These are phyloP conservation scores for Fabriciana adippe DNA, from an alignment of 2,888 invertebrate genomes.

Conservation along the genomic window DNA sequence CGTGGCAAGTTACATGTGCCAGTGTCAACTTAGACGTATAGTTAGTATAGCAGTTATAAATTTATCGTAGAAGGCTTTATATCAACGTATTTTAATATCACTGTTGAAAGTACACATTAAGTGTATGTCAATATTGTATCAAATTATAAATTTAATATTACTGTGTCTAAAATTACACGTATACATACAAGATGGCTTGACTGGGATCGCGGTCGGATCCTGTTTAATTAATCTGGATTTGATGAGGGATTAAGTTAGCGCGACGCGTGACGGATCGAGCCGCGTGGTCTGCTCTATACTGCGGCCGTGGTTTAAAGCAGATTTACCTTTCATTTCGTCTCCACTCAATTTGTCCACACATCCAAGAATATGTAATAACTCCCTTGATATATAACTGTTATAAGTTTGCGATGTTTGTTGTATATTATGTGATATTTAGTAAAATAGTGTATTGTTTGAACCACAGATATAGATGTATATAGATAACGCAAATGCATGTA, in stretches of 20 bases:
- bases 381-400: slow-evolving; percentile 4
- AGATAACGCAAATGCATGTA: no score
- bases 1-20: no score
- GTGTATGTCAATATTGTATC: neutral
- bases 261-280: slow-evolving; percentile 78
- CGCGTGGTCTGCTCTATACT: slow-evolving; percentile 31
- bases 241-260: slow-evolving; percentile 78
- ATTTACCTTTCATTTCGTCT: slow-evolving; percentile 44
- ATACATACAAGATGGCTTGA: slow-evolving; percentile 51
- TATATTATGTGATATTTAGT: neutral
- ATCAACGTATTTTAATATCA: no score
- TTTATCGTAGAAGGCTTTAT: no score
- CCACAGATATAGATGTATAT: no score
- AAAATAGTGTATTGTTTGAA: no score
- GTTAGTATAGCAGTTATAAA: no score
- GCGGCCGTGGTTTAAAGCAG: slow-evolving; percentile 32
- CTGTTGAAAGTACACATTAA: neutral
- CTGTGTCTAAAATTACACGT: slow-evolving; percentile 47
- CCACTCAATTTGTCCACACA: slow-evolving; percentile 71
- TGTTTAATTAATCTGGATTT: slow-evolving; percentile 77
- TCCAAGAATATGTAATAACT: slow-evolving; percentile 50
- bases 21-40: no score
- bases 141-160: slow-evolving; percentile 11
- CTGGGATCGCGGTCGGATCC: slow-evolving; percentile 56
- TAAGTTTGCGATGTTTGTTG: slow-evolving; percentile 6